phyloP scores from a whole-genome alignment of 2,888 invertebrate species.

The Rhogogaster chlorosoma region DNA sequence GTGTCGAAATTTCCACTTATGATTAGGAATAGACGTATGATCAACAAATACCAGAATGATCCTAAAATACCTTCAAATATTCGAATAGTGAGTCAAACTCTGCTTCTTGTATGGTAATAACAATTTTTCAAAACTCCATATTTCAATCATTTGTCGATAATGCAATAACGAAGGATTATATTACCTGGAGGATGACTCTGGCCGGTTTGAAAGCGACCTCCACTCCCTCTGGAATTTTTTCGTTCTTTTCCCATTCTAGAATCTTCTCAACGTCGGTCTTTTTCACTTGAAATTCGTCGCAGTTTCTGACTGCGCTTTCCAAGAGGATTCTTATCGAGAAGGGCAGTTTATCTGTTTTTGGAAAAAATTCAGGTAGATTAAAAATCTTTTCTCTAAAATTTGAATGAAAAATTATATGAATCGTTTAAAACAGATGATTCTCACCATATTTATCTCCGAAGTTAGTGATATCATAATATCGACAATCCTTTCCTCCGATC shows the following conservation, averaged over 20 bases:
- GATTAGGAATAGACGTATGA: neutral
- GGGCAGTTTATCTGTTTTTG: constrained; percentile 89
- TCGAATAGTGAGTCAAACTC: neutral
- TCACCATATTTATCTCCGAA: constrained; percentile 92
- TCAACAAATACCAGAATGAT: neutral
- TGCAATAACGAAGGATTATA: neutral
- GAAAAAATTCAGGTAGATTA: constrained; percentile 52
- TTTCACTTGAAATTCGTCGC: constrained; percentile 95
- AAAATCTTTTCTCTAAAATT: constrained; percentile 16
- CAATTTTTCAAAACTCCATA: neutral
- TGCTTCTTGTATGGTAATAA: neutral
- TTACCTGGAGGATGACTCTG: constrained; percentile 95
- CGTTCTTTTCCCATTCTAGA: constrained; percentile 91
- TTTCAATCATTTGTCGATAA: neutral
- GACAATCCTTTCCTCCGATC: constrained; percentile 83
- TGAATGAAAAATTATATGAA: constrained; percentile 27
- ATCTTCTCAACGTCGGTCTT: constrained; percentile 93
- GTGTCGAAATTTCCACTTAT: neutral
- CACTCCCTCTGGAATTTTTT: constrained; percentile 84
- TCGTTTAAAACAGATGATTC: constrained; percentile 60
- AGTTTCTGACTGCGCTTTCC: constrained; percentile 97
- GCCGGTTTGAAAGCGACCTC: constrained; percentile 98
- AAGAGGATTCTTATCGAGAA: constrained; percentile 95
- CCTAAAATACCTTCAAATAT: neutral
- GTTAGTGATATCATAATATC: constrained; percentile 88